Evolutionary conservation across 1,140 invertebrate genomes (phyloP).

Genomic region (Mesaphorura yosii): DNA sequence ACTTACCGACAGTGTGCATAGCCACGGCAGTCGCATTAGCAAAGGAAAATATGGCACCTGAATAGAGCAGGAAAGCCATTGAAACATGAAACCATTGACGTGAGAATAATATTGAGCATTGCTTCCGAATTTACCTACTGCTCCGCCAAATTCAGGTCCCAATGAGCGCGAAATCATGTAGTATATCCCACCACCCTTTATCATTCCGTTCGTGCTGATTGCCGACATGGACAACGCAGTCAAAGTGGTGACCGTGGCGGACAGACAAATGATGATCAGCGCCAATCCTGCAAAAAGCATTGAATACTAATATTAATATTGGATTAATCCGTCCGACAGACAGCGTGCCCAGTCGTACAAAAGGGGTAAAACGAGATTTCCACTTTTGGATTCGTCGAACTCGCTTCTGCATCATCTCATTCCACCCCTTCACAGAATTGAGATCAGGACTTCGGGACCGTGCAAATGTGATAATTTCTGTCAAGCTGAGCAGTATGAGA

Average conservation of each 20-base stretch:
- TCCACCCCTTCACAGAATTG: too few species aligned
- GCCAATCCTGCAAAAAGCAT: constrained; percentile 32
- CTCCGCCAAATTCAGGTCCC: constrained; percentile 50
- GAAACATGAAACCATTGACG: too few species aligned
- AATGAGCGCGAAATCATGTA: constrained; percentile 52
- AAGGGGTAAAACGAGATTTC: too few species aligned
- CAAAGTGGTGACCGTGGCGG: constrained; percentile 46
- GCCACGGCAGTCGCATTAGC: constrained; percentile 52
- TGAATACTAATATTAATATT: background rate
- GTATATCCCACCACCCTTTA: constrained; percentile 51
- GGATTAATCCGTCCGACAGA: background rate
- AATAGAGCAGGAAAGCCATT: too few species aligned
- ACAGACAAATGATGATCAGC: constrained; percentile 39
- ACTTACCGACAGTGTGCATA: constrained; percentile 52
- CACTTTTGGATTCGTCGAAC: too few species aligned
- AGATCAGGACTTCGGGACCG: too few species aligned
- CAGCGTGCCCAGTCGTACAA: too few species aligned
- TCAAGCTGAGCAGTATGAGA: too few species aligned
- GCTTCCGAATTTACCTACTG: too few species aligned
- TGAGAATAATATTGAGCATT: too few species aligned
- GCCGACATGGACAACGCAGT: constrained; percentile 52
- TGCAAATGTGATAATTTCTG: too few species aligned
- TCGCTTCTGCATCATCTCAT: too few species aligned
- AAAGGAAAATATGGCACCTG: constrained; percentile 42
- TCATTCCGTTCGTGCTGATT: constrained; percentile 49